Evolutionary conservation across 2,888 invertebrate genomes (phyloP).

Genomic region (Papilio demoleus): DNA sequence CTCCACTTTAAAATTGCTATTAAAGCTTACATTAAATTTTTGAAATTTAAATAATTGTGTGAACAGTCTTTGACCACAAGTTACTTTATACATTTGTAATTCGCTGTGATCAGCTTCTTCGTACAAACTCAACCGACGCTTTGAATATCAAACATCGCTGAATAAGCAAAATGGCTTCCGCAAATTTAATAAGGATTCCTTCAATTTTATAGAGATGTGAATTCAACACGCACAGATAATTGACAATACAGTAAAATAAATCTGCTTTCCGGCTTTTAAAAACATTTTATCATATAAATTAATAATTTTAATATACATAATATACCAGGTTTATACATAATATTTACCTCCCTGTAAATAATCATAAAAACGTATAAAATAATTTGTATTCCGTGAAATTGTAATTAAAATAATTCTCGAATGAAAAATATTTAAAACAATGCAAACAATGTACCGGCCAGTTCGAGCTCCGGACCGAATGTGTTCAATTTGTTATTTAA

Average conservation of each 20-base stretch:
- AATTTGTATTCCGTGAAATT: not conserved
- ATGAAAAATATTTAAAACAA: conserved; percentile 9
- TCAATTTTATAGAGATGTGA: conserved; percentile 18
- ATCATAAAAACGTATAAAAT: not conserved
- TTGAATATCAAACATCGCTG: conserved; percentile 23
- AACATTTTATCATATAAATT: too few species aligned
- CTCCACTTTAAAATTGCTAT: not conserved
- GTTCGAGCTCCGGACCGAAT: not conserved
- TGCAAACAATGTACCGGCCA: conserved; percentile 1
- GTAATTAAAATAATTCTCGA: not conserved
- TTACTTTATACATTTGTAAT: not conserved
- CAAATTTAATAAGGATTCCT: conserved; percentile 27
- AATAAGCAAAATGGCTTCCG: conserved; percentile 20
- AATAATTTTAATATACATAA: too few species aligned
- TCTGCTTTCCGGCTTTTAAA: too few species aligned
- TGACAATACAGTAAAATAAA: not conserved
- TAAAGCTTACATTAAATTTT: not conserved
- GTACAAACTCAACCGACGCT: not conserved
- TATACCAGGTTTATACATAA: too few species aligned
- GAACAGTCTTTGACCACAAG: not conserved
- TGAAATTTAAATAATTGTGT: not conserved
- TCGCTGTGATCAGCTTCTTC: conserved; percentile 6
- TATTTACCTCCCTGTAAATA: too few species aligned
- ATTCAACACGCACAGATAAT: not conserved
- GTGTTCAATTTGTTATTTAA: conserved; percentile 25